phyloP scores from a whole-genome alignment of 2,797 vertebrate species.

The Pseudochirops corinnae region DNA sequence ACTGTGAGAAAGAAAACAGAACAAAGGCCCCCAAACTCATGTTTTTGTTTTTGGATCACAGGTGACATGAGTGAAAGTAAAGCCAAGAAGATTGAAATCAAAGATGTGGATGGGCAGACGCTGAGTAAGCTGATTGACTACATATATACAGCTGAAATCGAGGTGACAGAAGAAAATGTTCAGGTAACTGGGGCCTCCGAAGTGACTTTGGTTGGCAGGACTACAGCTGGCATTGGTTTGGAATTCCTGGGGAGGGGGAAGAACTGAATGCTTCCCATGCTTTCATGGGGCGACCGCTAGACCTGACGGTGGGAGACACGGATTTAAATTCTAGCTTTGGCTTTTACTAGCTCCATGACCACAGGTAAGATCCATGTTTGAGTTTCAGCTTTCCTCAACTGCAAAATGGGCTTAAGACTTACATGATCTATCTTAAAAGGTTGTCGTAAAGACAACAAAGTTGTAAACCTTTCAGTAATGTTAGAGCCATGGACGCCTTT shows the following conservation, averaged over 20 bases:
- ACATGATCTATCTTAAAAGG: background rate
- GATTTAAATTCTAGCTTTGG: background rate
- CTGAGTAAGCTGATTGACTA: constrained; percentile 95
- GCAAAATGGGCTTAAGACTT: background rate
- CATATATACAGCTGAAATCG: constrained; percentile 96
- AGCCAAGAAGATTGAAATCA: constrained; percentile 95
- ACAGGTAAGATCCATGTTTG: background rate
- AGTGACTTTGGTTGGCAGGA: too few relatives aligned
- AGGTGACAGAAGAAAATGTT: constrained; percentile 97
- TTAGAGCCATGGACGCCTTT: background rate
- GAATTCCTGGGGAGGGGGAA: constrained; percentile 28
- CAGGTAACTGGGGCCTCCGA: constrained; percentile 88
- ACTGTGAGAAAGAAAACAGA: constrained; percentile 1
- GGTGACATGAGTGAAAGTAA: constrained; percentile 99
- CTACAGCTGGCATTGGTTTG: constrained; percentile 15
- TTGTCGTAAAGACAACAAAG: background rate
- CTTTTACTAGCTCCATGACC: background rate
- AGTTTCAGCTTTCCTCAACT: background rate
- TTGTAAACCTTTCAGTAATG: background rate
- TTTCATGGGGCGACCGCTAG: background rate
- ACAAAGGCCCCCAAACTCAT: background rate
- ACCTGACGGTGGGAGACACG: background rate
- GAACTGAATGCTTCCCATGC: constrained; percentile 17
- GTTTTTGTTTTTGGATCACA: constrained; percentile 79
- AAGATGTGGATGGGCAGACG: constrained; percentile 94